Evolutionary conservation across 2,888 invertebrate species (phyloP).

Genomic region (Latheticus oryzae): DNA sequence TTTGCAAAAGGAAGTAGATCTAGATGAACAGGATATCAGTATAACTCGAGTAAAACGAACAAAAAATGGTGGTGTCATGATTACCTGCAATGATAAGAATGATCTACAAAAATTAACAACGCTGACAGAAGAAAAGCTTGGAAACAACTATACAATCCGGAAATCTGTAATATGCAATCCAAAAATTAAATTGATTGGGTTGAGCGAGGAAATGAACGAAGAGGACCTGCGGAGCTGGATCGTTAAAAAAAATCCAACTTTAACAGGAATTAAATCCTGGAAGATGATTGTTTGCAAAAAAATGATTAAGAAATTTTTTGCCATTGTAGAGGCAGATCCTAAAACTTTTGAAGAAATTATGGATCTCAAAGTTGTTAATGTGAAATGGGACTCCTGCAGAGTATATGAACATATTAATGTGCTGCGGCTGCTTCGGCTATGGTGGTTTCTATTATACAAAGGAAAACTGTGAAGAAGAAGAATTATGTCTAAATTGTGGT

Average conservation of each 20-base stretch:
- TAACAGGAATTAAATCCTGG: neutral
- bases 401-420: neutral
- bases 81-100: neutral
- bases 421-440: neutral
- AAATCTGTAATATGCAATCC: neutral
- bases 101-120: neutral
- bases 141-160: neutral
- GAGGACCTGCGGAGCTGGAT: neutral
- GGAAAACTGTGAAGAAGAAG: neutral
- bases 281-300: neutral
- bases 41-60: neutral
- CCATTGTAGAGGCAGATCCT: neutral
- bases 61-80: neutral
- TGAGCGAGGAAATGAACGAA: neutral
- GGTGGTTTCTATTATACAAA: neutral
- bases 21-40: neutral
- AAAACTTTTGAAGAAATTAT: neutral
- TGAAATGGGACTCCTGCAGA: neutral
- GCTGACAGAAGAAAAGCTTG: neutral
- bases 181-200: neutral
- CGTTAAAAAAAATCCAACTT: neutral
- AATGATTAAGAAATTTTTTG: neutral
- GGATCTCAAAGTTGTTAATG: neutral
- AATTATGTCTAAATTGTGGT: neutral
- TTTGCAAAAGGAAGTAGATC: neutral